A percentile compares a stretch with the other conserved stretches of the same genome.
These are phyloP conservation scores for Octodon degus DNA, from an alignment of 2,113 vertebrate species.

Conservation along the genomic window DNA sequence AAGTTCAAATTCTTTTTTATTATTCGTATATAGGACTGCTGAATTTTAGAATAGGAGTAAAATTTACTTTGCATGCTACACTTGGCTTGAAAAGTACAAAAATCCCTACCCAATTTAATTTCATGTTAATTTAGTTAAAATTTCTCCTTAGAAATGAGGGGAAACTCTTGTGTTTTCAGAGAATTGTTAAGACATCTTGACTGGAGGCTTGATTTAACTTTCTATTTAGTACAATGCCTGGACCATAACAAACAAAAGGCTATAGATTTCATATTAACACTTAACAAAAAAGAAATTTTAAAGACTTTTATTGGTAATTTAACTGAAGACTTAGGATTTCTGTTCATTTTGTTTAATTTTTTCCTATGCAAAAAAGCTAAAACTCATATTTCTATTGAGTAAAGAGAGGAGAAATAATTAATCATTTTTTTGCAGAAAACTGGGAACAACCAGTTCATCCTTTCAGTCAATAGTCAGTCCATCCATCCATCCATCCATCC, in stretches of 20 bases:
- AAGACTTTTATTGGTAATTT: neutral
- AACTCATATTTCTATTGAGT: neutral
- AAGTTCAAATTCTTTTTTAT: conserved; percentile 64
- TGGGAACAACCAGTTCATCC: neutral
- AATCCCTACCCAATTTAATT: conserved; percentile 18
- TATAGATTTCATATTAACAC: neutral
- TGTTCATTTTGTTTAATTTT: conserved; percentile 8
- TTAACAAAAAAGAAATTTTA: neutral
- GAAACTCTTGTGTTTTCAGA: neutral
- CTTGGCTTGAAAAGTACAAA: conserved; percentile 57
- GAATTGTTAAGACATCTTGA: neutral
- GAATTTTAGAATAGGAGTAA: conserved; percentile 36
- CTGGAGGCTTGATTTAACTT: neutral
- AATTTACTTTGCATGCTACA: conserved; percentile 60
- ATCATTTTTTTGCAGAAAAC: conserved; percentile 1
- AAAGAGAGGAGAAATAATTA: neutral
- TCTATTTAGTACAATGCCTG: neutral
- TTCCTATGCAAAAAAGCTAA: neutral
- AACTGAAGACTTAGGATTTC: neutral
- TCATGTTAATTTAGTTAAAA: conserved; percentile 49
- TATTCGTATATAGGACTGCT: conserved; percentile 51
- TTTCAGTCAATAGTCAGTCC: neutral
- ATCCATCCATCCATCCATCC: neutral
- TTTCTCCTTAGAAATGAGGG: conserved; percentile 62
- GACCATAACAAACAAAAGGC: neutral